These are phyloP conservation scores for Chascanopsetta lugubris DNA, from an alignment of 2,113 vertebrate genomes.

Conservation along the genomic window DNA sequence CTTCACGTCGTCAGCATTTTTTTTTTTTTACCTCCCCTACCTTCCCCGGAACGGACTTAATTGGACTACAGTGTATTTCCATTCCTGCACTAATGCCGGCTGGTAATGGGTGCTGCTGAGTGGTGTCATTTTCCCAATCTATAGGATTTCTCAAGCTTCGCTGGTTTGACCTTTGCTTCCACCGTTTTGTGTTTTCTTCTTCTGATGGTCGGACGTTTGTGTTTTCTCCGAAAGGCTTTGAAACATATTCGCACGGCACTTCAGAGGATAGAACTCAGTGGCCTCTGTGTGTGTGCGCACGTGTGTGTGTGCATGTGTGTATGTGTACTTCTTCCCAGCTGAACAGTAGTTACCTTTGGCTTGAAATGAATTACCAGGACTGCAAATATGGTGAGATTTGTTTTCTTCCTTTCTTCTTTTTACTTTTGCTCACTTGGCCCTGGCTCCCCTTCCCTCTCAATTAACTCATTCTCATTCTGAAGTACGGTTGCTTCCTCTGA, in stretches of 20 bases:
- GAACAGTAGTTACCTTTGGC: conserved; percentile 38
- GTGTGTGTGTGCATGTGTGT: conserved; percentile 24
- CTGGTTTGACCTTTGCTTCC: conserved; percentile 22
- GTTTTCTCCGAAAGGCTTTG: conserved; percentile 19
- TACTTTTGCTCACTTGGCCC: background rate
- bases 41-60: conserved; percentile 7
- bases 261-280: conserved; percentile 17
- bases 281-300: background rate
- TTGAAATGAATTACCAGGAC: conserved; percentile 57
- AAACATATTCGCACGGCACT: conserved; percentile 22
- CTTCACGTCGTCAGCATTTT: background rate
- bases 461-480: background rate
- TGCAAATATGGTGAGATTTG: conserved; percentile 58
- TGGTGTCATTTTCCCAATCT: conserved; percentile 22
- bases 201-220: conserved; percentile 20
- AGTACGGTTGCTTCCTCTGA: background rate
- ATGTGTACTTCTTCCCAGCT: conserved; percentile 12
- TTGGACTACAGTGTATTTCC: conserved; percentile 15
- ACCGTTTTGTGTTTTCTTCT: conserved; percentile 28
- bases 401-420: conserved; percentile 3
- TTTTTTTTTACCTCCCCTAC: conserved; percentile 8
- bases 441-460: background rate
- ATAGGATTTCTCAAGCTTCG: background rate
- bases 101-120: background rate
- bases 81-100: conserved; percentile 3